Percentiles rank a stretch among this genome's conserved stretches.
These are phyloP conservation scores for Sapajus apella DNA, from an alignment of 2,113 vertebrate species.

Conservation along the genomic window DNA sequence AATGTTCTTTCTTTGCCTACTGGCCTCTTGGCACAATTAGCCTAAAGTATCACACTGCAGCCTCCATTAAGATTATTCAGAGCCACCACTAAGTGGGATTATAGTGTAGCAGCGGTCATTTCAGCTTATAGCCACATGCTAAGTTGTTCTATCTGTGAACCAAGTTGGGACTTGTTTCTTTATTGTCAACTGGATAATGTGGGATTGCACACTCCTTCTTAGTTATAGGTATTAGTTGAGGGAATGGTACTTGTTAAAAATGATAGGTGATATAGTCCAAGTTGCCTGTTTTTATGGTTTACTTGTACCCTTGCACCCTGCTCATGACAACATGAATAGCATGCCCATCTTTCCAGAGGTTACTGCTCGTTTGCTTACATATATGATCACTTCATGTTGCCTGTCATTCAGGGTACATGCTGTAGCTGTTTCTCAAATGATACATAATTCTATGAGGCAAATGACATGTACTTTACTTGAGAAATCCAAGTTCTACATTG, in stretches of 20 bases:
- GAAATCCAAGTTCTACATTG: background rate
- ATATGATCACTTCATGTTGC: background rate
- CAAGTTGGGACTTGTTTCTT: background rate
- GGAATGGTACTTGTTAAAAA: background rate
- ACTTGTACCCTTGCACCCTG: background rate
- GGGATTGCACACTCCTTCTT: background rate
- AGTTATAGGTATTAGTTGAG: background rate
- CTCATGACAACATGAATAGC: background rate
- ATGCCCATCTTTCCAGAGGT: no score
- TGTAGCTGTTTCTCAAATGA: background rate
- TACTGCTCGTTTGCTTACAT: background rate
- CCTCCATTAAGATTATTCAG: background rate
- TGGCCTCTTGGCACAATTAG: background rate
- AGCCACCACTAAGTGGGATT: background rate
- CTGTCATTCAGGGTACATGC: background rate
- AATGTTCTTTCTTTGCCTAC: background rate
- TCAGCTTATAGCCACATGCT: background rate
- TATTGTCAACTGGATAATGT: background rate
- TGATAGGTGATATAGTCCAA: background rate
- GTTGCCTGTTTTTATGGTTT: background rate
- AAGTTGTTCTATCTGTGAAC: background rate
- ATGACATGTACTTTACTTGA: background rate
- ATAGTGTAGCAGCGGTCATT: background rate
- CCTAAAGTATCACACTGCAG: background rate
- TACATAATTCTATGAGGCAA: background rate